Base-by-base conservation (phyloP, 2,888 invertebrate species). In the Troglohyphantes excavatus region DNA sequence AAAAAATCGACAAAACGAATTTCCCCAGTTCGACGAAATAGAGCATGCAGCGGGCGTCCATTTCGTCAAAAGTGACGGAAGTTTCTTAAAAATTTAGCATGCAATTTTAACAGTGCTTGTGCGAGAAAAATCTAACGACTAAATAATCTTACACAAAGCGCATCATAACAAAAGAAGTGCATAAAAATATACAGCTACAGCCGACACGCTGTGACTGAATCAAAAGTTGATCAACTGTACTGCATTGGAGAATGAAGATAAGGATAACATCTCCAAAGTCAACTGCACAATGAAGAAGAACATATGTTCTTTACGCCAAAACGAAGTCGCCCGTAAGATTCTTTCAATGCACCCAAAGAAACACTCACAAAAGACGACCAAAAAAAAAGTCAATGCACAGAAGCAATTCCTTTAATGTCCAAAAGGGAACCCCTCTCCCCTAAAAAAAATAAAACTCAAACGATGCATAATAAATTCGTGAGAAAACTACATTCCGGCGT, bases 391-490 rank as follows among this genome's bases (percentile, higher is more conserved):
- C 46, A 81, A 68, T 81, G 68, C 27, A 68, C 68, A 53, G 39
- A 65, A 21, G 39, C 65, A 33, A 53, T 39, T 29, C 61, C n/a
- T 46, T 75, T 75, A 75, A 17, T 39, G 72, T 39, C 63, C 13
- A 67, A 79, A 65, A 67, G 67, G 68, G 33, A 33, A n/a, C 33
- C 33, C n/a, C 17, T 9, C 46, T 26, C 7, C 27, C 13, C 2
- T 1, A 23, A n/a, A 13, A 17, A 46, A 70, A 76, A 78, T 75
- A 23, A 65, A 79, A 46, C 82, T 39, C 26, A 53, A 21, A 76
- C 88, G 61, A 68, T 59, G 70, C 82, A 89, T 83, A 82, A 76
- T 76, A 76, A 82, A 89, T 82, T 76, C 76, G 61, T 61, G 75
- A 67, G 73, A 82, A 89, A 82, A 61, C 61, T 53, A 72, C 78